Percentiles rank a stretch among this genome's conserved stretches.
Evolutionary conservation across 2,797 vertebrate genomes (phyloP).

Genomic region (Tolypeutes matacus): DNA sequence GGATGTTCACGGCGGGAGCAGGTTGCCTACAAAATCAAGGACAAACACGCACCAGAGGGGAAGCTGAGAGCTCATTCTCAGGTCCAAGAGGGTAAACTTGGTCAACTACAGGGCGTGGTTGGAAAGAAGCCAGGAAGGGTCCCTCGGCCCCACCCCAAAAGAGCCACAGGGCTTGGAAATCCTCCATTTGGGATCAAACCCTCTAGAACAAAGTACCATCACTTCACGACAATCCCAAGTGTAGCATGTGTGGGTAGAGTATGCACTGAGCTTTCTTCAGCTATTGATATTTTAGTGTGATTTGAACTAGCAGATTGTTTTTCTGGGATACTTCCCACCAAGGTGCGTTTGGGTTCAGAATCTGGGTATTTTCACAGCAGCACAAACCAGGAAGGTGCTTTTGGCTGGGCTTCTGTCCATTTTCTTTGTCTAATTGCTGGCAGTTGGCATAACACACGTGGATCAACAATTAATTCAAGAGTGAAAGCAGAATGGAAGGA

Average conservation of each 20-base stretch:
- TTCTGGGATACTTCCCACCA: neutral
- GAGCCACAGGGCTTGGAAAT: neutral
- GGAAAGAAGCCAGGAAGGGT: neutral
- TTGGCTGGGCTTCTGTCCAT: rapidly evolving
- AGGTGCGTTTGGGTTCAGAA: neutral
- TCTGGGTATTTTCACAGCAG: neutral
- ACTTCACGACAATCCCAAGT: neutral
- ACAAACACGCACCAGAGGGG: rapidly evolving
- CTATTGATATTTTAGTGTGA: neutral
- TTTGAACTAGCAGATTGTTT: neutral
- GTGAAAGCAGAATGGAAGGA: neutral
- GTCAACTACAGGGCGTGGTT: too few species aligned
- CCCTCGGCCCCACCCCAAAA: too few species aligned
- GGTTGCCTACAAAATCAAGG: neutral
- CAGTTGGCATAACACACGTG: rapidly evolving
- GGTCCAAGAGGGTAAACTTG: neutral
- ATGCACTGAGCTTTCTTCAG: neutral
- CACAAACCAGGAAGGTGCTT: too few species aligned
- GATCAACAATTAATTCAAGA: neutral
- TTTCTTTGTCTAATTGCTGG: too few species aligned
- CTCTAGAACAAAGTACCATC: neutral
- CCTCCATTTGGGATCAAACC: neutral
- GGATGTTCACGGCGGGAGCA: neutral
- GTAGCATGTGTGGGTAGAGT: neutral
- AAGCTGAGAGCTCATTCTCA: neutral